Conservation (phyloP, 2,113 vertebrate species). For the Brevimyrus niger region DNA sequence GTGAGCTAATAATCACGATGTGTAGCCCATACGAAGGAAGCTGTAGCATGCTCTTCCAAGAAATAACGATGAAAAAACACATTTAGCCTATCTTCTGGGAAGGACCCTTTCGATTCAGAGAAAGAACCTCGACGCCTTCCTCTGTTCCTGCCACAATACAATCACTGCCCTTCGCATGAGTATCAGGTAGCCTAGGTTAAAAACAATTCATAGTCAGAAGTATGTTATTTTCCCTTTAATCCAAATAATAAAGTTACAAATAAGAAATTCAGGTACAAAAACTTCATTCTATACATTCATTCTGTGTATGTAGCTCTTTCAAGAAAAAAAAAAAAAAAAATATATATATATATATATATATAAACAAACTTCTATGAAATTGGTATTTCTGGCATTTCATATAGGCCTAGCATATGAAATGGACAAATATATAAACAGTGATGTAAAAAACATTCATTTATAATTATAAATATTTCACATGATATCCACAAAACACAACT, state of each 20-base stretch:
- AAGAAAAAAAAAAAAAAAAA: no score
- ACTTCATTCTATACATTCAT: background rate
- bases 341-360: no score
- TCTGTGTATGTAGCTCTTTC: background rate
- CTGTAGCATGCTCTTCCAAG: background rate
- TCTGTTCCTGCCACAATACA: background rate
- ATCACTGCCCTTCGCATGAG: background rate
- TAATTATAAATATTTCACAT: background rate
- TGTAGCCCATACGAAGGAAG: background rate
- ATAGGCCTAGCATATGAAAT: background rate
- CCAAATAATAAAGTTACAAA: background rate
- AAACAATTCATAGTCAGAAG: background rate
- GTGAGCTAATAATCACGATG: background rate
- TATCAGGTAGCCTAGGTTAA: background rate
- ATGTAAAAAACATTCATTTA: background rate
- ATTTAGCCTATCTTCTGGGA: background rate
- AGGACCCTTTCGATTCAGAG: conserved; percentile 1
- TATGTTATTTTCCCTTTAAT: background rate
- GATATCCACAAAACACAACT: background rate
- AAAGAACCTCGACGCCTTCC: background rate
- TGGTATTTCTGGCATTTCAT: background rate
- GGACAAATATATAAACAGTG: background rate
- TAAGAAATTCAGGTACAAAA: background rate
- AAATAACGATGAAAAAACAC: background rate
- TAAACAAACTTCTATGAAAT: background rate